These are phyloP conservation scores for Cyclopterus lumpus DNA, from an alignment of 2,797 vertebrate genomes.

Conservation along the genomic window DNA sequence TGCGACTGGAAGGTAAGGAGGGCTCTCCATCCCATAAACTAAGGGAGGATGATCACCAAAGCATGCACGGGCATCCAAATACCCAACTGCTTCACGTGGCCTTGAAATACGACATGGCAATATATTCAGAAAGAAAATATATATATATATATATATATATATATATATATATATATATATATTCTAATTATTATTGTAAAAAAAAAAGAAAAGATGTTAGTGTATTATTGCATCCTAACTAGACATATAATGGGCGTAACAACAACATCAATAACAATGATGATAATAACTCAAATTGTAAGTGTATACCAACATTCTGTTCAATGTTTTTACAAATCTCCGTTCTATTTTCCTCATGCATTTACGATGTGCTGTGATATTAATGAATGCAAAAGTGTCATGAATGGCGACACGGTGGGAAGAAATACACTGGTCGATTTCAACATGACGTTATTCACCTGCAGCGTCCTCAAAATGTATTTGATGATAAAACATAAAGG, in stretches of 20 bases:
- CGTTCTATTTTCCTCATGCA: too few relatives aligned
- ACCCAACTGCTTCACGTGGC: not conserved
- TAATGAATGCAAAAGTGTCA: not conserved
- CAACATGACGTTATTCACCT: not conserved
- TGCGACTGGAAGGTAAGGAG: conserved; percentile 91
- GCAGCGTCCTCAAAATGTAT: not conserved
- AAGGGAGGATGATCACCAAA: not conserved
- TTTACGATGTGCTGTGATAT: not conserved
- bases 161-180: too few relatives aligned
- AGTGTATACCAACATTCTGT: too few relatives aligned
- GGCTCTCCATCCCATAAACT: not conserved
- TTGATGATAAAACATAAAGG: not conserved
- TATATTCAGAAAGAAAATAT: not conserved
- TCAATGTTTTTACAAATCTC: too few relatives aligned
- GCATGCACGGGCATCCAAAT: not conserved
- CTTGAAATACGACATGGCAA: not conserved
- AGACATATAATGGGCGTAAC: not conserved
- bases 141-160: too few relatives aligned
- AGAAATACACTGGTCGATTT: not conserved
- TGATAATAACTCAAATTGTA: too few relatives aligned
- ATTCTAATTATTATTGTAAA: too few relatives aligned
- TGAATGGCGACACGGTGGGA: too few relatives aligned
- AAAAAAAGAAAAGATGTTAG: too few relatives aligned
- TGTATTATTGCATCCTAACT: not conserved
- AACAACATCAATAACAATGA: too few relatives aligned